These are phyloP conservation scores for Malurus splendens DNA, from an alignment of 2,797 vertebrate species.

Conservation along the genomic window DNA sequence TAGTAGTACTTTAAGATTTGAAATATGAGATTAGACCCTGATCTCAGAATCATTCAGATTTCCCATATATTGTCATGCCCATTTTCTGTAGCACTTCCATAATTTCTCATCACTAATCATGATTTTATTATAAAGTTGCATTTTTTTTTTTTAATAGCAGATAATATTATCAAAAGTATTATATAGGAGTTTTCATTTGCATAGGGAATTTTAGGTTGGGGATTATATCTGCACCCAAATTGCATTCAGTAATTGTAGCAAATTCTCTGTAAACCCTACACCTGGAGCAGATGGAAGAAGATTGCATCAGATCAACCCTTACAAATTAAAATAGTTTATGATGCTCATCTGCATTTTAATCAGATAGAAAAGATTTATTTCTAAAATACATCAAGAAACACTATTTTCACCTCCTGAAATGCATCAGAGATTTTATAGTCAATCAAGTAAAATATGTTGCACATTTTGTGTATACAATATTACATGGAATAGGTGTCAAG, in stretches of 20 bases:
- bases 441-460: conserved; percentile 50
- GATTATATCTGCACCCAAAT: conserved; percentile 23
- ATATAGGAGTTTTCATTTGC: neutral
- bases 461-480: conserved; percentile 25
- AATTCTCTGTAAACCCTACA: conserved; percentile 47
- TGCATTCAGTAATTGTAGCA: conserved; percentile 1
- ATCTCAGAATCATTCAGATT: neutral
- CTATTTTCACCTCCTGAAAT: conserved; percentile 55
- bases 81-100: neutral
- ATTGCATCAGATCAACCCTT: conserved; percentile 44
- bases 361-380: conserved; percentile 60
- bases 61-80: neutral
- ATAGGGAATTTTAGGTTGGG: neutral
- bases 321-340: conserved; percentile 63
- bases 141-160: neutral
- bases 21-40: neutral
- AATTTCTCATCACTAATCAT: neutral
- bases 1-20: neutral
- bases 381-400: conserved; percentile 46
- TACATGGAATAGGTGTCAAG: neutral
- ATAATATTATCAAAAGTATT: neutral
- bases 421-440: conserved; percentile 43
- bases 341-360: conserved; percentile 67
- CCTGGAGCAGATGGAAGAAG: conserved; percentile 62
- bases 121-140: neutral